Evolutionary conservation across 2,113 vertebrate genomes (phyloP).

Genomic region (Cavia aperea): DNA sequence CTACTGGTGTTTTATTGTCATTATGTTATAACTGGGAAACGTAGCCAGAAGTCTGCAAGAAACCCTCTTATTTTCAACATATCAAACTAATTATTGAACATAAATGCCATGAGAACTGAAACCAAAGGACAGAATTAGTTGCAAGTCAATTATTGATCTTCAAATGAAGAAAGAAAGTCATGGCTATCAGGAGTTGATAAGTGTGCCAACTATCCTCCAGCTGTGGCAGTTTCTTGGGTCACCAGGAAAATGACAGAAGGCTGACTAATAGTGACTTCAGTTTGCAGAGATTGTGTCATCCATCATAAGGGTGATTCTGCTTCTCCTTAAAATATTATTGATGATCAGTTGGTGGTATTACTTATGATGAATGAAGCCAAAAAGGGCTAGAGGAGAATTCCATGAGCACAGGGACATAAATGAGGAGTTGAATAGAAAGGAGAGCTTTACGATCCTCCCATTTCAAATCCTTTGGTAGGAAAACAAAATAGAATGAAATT

Average conservation of each 20-base stretch:
- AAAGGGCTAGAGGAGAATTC: not conserved
- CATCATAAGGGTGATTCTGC: slow-evolving; percentile 53
- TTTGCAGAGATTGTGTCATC: slow-evolving; percentile 49
- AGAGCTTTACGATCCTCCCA: not conserved
- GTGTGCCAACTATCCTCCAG: slow-evolving; percentile 78
- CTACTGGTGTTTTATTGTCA: slow-evolving; percentile 52
- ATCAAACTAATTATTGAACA: slow-evolving; percentile 50
- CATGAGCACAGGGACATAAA: slow-evolving; percentile 27
- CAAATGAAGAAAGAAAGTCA: slow-evolving; percentile 45
- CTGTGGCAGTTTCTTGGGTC: slow-evolving; percentile 46
- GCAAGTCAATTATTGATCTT: slow-evolving; percentile 47
- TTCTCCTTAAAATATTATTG: slow-evolving; percentile 62
- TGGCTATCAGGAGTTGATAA: slow-evolving; percentile 70
- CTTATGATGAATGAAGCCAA: slow-evolving; percentile 51
- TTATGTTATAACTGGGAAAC: slow-evolving; percentile 34
- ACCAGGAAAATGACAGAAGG: slow-evolving; percentile 48
- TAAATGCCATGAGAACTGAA: slow-evolving; percentile 34
- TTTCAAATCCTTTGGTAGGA: not conserved
- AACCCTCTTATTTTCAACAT: slow-evolving; percentile 25
- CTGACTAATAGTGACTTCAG: slow-evolving; percentile 59
- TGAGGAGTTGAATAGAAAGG: not conserved
- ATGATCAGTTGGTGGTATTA: slow-evolving; percentile 56
- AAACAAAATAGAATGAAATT: slow-evolving; percentile 5
- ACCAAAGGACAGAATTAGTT: slow-evolving; percentile 21
- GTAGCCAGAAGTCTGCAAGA: slow-evolving; percentile 16